Conservation (phyloP, 2,113 vertebrate genomes). For the Clarias magur region DNA sequence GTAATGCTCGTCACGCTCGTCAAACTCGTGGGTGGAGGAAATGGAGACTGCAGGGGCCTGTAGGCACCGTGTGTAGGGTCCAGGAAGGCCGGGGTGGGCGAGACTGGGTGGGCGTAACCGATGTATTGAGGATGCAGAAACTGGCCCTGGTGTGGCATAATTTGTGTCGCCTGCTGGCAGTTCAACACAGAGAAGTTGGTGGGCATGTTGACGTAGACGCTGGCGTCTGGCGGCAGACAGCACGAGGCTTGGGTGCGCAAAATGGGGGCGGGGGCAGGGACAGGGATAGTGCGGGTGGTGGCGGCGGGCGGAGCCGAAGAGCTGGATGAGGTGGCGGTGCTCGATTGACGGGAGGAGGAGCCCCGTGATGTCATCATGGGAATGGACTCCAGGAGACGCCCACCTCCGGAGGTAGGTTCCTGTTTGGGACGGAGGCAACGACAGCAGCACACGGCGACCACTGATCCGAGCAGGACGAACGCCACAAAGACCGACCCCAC, state of each 20-base stretch:
- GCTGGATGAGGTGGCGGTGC: constrained; percentile 94
- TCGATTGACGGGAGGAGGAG: constrained; percentile 94
- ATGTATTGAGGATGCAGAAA: constrained; percentile 92
- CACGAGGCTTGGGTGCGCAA: constrained; percentile 92
- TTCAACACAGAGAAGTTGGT: constrained; percentile 96
- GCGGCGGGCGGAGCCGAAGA: constrained; percentile 86
- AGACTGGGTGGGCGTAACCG: constrained; percentile 85
- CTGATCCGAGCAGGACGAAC: constrained; percentile 91
- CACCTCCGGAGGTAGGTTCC: constrained; percentile 85
- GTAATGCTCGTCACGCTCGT: constrained; percentile 69
- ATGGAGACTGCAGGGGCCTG: constrained; percentile 88
- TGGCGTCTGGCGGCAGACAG: constrained; percentile 85
- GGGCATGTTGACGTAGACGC: constrained; percentile 95
- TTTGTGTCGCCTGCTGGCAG: constrained; percentile 96
- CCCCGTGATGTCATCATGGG: constrained; percentile 97
- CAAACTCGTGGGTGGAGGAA: constrained; percentile 70
- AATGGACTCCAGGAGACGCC: constrained; percentile 91
- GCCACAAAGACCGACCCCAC: constrained; percentile 96
- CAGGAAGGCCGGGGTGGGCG: constrained; percentile 78
- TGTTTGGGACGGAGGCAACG: constrained; percentile 94
- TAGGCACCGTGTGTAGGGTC: constrained; percentile 85
- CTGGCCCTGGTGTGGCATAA: constrained; percentile 94
- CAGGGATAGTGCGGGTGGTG: constrained; percentile 64
- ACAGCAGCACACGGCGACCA: constrained; percentile 95
- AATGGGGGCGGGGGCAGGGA: constrained; percentile 71